Evolutionary conservation across 2,888 invertebrate species (phyloP).

Genomic region (Orgyia antiqua): DNA sequence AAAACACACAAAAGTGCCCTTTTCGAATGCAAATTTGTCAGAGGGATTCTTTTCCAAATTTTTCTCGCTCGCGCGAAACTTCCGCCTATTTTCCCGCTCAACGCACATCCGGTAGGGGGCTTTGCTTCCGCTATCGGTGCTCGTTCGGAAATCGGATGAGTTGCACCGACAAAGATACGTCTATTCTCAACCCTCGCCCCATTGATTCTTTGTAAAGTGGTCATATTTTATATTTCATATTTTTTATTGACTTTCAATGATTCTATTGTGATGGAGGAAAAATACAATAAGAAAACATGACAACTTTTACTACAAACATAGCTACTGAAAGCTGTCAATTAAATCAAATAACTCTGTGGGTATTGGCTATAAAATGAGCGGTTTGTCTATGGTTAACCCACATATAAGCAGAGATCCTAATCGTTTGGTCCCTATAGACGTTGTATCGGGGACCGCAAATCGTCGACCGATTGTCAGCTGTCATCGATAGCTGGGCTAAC

Average conservation of each 20-base stretch:
- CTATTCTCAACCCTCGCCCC: constrained; percentile 49
- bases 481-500: constrained; percentile 20
- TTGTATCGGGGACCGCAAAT: constrained; percentile 32
- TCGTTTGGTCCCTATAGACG: constrained; percentile 13
- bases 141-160: constrained; percentile 66
- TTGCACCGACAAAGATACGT: constrained; percentile 50
- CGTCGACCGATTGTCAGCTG: constrained; percentile 26
- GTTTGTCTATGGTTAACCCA: constrained; percentile 13
- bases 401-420: constrained; percentile 23
- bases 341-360: constrained; percentile 15
- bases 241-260: constrained; percentile 54
- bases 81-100: constrained; percentile 76
- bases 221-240: constrained; percentile 60
- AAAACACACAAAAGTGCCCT: constrained; percentile 66
- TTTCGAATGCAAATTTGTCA: constrained; percentile 73
- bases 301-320: constrained; percentile 10
- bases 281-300: neutral
- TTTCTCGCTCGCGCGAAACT: constrained; percentile 61
- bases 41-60: constrained; percentile 57
- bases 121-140: constrained; percentile 57
- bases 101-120: constrained; percentile 65
- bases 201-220: constrained; percentile 44
- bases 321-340: constrained; percentile 10
- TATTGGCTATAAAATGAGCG: constrained; percentile 21
- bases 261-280: constrained; percentile 18